Conservation (phyloP, 2,888 invertebrate genomes). For the Chrysotoxum bicinctum region DNA sequence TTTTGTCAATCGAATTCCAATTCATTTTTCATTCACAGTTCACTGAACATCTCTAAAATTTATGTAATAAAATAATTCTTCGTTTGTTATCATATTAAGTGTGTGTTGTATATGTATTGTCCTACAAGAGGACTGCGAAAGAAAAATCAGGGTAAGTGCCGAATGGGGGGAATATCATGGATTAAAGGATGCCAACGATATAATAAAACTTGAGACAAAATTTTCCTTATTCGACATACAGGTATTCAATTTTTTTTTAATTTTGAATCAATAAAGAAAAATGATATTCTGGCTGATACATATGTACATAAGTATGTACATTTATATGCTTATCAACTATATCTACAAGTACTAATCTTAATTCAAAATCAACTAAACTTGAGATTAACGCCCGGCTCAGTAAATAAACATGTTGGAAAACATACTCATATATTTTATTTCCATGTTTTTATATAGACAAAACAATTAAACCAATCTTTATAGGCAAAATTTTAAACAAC, state of each 20-base stretch:
- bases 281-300: too few species aligned
- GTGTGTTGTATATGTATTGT: conserved; percentile 25
- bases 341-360: too few species aligned
- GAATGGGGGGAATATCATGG: neutral
- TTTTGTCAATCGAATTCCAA: conserved; percentile 80
- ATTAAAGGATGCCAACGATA: neutral
- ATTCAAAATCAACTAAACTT: too few species aligned
- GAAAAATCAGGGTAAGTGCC: neutral
- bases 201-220: neutral
- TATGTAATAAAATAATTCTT: conserved; percentile 75
- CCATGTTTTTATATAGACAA: too few species aligned
- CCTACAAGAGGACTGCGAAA: conserved; percentile 10
- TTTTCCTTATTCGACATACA: conserved; percentile 45
- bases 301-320: too few species aligned
- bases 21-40: conserved; percentile 81
- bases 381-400: too few species aligned
- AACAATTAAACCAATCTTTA: too few species aligned
- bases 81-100: conserved; percentile 65
- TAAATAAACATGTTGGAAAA: too few species aligned
- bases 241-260: conserved; percentile 3
- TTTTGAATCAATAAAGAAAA: neutral
- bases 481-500: too few species aligned
- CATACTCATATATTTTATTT: too few species aligned
- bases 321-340: too few species aligned
- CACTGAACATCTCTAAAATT: conserved; percentile 76